Evolutionary conservation across 2,113 vertebrate species (phyloP), one percentile per base, ranked within the genome.

Genomic region (Ochotona curzoniae): DNA sequence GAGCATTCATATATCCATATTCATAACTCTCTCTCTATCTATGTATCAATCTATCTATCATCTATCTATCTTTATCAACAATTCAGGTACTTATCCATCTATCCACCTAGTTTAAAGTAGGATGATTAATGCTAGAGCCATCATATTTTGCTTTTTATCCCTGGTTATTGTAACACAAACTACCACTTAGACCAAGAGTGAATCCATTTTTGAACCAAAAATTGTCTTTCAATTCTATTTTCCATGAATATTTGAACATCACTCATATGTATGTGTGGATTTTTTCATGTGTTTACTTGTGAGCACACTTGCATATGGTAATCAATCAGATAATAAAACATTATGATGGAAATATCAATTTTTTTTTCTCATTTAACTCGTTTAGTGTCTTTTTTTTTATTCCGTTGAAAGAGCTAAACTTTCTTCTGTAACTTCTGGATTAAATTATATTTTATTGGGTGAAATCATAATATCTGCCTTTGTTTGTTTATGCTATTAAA

Each of bases 401-500:
- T 47, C 49, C 71, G 32, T 95, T 95, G n/a, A 94, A 95, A 91
- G 57, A 71, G 30, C 44, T 93, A 91, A 81, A 74, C 18, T 54
- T 38, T 94, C 81, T 82, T 84, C 26, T 25, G 69, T 51, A 84
- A 79, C 87, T 96, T 92, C 95, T 80, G 83, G 94, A 91, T 95
- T 92, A 80, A 83, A 85, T 95, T 95, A 82, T 91, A 51, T 89
- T 95, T 95, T 91, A 93, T 89, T 91, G 32, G 54, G 87, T 87
- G n/a, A 32, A 87, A 70, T 30, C n/a, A 70, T 67, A 44, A 32
- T 74, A 84, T 64, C 84, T 61, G 76, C 18, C 13, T 38, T 79
- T 90, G 44, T 94, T 96, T 96, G 89, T 91, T 96, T 96, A 91
- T 84, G 70, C 66, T 82, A 79, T 57, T 91, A 82, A 95, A 90